Evolutionary conservation across 1,140 invertebrate genomes (phyloP).

Genomic region (Camponotus pennsylvanicus): DNA sequence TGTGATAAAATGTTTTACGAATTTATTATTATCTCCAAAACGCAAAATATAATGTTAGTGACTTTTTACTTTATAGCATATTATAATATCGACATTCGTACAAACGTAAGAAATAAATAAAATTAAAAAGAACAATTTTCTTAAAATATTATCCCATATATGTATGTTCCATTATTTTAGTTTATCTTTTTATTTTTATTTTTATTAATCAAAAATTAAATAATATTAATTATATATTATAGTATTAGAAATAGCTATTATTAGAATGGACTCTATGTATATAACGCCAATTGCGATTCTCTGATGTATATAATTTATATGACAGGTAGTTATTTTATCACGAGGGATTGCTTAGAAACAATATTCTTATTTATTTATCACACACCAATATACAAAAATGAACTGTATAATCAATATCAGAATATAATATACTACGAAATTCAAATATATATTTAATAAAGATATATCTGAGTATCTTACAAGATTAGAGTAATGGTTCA

Average conservation of each 20-base stretch:
- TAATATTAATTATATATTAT: constrained; percentile 1
- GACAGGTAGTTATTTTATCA: constrained; percentile 30
- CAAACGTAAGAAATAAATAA: neutral
- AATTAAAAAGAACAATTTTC: neutral
- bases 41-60: neutral
- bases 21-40: neutral
- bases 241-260: neutral
- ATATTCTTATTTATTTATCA: constrained; percentile 87
- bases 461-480: constrained; percentile 86
- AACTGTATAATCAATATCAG: constrained; percentile 86
- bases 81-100: neutral
- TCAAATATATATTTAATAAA: constrained; percentile 86
- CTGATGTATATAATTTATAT: neutral
- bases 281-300: neutral
- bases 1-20: neutral
- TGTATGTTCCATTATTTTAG: neutral
- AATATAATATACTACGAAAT: constrained; percentile 86
- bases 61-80: neutral
- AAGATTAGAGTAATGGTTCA: constrained; percentile 86
- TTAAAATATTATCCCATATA: neutral
- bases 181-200: neutral
- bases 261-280: neutral
- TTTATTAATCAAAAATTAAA: neutral
- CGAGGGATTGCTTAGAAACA: constrained; percentile 84
- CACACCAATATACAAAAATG: constrained; percentile 87